Base-by-base conservation (phyloP, 2,797 vertebrate species). In the Hydrocynus forskahlii region DNA sequence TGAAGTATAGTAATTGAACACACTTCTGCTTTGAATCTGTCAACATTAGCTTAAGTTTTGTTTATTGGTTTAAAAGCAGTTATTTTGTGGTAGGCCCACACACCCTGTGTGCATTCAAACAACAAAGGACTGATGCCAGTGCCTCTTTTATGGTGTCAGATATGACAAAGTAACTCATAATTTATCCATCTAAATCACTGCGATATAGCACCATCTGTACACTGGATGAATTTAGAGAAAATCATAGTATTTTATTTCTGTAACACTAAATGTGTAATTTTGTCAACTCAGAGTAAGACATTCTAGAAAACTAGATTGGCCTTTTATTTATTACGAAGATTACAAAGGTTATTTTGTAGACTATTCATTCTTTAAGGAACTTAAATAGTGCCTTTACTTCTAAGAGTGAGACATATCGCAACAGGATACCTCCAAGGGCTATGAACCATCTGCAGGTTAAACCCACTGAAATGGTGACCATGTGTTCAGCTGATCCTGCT, bases 1-100 rank as follows among this genome's bases (percentile, higher is more conserved):
- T n/a, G 48, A 59, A 66, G 76, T 69, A 59, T 35, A 57, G 35
- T 70, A 60, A 78, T 78, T 70, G 52, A 45, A 69, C 57, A 70
- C 29, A 17, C 38, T 60, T 48, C n/a, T 43, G 14, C 35, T 14
- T 70, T 57, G 54, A 43, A 78, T 19, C 50, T 68, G 19, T 40
- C 54, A 67, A 43, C 43, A 45, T 48, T 59, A 78, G 35, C 52
- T 29, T 57, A 19, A 45, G 38, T 21, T 43, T 59, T 78, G 54
- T 78, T 70, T 60, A 60, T 60, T 66, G 55, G 21, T 54, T 48
- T 45, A 59, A 29, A 78, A 48, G 52, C 70, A 72, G 17, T n/a
- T 72, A 55, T 72, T 72, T 38, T 29, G 19, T 72, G 70, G 52
- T 72, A 7, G 25, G 50, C 70, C 70, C 70, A 75, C 57, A 75